phyloP scores from a whole-genome alignment of 2,797 vertebrate species.

The Chlorospingus flavigularis region DNA sequence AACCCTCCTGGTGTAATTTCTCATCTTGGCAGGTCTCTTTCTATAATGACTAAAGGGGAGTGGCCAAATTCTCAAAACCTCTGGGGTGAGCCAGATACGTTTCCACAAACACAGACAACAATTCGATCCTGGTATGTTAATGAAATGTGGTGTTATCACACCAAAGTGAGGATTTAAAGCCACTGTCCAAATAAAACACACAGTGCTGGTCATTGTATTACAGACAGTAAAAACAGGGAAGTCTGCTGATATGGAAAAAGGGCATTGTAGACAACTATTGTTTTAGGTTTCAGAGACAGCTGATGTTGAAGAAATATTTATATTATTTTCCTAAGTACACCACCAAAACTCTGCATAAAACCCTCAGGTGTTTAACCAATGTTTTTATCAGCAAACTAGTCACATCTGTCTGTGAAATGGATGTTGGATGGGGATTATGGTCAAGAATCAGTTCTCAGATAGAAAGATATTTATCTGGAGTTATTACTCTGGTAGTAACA shows the following conservation, averaged over 20 bases:
- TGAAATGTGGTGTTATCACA: not conserved
- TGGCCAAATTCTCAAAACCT: constrained; percentile 76
- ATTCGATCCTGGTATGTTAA: constrained; percentile 12
- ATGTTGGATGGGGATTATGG: not conserved
- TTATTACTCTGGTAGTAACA: not conserved
- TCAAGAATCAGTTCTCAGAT: not conserved
- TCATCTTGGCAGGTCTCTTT: constrained; percentile 98
- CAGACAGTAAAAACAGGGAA: not conserved
- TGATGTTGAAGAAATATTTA: not conserved
- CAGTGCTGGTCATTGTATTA: not conserved
- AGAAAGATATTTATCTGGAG: not conserved
- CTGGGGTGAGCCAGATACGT: constrained; percentile 61
- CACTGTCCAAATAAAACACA: not conserved
- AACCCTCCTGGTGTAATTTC: constrained; percentile 88
- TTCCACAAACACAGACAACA: constrained; percentile 50
- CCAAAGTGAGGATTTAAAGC: not conserved
- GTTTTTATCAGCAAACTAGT: not conserved
- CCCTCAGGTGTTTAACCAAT: not conserved
- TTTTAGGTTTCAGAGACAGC: not conserved
- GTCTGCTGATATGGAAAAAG: not conserved
- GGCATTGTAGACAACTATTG: not conserved
- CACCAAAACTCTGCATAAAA: not conserved
- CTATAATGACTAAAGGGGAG: constrained; percentile 89
- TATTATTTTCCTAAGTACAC: constrained; percentile 30
- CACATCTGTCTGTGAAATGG: not conserved